Evolutionary conservation across 2,113 vertebrate species (phyloP).

Genomic region (Noturus placidus): DNA sequence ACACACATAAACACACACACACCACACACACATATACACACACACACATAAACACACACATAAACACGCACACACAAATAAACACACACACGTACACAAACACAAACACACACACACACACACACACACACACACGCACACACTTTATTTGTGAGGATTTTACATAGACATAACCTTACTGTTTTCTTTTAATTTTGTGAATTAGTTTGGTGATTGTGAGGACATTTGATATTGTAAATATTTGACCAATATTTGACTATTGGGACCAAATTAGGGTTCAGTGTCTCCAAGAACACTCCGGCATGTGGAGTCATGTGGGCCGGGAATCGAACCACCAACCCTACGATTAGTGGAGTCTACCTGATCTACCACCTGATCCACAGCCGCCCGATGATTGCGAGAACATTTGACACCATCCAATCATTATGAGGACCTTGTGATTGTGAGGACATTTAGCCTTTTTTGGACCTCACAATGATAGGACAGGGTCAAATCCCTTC

Average conservation of each 20-base stretch:
- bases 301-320: no score
- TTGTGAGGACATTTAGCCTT: no score
- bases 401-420: neutral
- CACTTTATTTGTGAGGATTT: neutral
- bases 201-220: neutral
- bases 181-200: neutral
- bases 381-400: neutral
- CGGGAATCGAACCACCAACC: no score
- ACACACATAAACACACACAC: constrained; percentile 16
- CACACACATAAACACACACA: constrained; percentile 30
- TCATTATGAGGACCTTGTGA: no score
- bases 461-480: no score
- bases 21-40: neutral
- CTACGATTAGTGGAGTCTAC: no score
- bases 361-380: no score
- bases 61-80: neutral
- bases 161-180: neutral
- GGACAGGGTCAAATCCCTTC: no score
- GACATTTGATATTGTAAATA: neutral
- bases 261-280: no score
- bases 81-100: neutral
- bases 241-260: no score
- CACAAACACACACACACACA: constrained; percentile 22
- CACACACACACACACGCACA: neutral
- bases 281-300: no score